Evolutionary conservation across 53 echinoderm and acorn worm genomes (phyloP).

Genomic region (Hippasteria phrygiana): DNA sequence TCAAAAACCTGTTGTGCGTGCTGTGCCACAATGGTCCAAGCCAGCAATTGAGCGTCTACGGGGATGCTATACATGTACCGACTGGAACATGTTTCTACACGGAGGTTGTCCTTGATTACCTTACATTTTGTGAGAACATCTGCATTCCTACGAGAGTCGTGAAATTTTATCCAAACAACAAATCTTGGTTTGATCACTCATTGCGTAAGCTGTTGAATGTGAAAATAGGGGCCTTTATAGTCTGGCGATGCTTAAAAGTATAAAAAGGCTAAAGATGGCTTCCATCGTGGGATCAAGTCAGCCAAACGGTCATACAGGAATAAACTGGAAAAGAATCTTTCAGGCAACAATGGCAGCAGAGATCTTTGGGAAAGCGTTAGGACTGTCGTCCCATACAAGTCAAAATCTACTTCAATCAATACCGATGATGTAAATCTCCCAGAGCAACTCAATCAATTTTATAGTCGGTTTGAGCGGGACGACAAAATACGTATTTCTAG

Average conservation of each 20-base stretch:
- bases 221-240: background rate
- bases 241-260: slow-evolving; percentile 4
- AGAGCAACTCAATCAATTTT: slow-evolving; percentile 7
- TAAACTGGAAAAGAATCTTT: slow-evolving; percentile 9
- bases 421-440: background rate
- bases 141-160: background rate
- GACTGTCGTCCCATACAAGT: slow-evolving; percentile 7
- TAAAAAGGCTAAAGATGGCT: background rate
- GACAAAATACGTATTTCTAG: background rate
- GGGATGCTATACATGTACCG: slow-evolving; percentile 7
- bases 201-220: background rate
- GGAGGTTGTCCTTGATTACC: background rate
- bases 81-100: slow-evolving; percentile 13
- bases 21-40: slow-evolving; percentile 30
- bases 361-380: background rate
- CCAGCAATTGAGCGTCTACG: slow-evolving; percentile 14
- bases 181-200: slow-evolving; percentile 17
- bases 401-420: slow-evolving; percentile 9
- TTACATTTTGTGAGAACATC: background rate
- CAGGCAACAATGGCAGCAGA: slow-evolving; percentile 9
- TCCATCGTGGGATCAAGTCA: slow-evolving; percentile 20
- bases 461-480: slow-evolving; percentile 26
- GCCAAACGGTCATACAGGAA: background rate
- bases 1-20: background rate
- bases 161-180: slow-evolving; percentile 9